Conservation (phyloP, 2,888 invertebrate genomes). For the Melanargia galathea region DNA sequence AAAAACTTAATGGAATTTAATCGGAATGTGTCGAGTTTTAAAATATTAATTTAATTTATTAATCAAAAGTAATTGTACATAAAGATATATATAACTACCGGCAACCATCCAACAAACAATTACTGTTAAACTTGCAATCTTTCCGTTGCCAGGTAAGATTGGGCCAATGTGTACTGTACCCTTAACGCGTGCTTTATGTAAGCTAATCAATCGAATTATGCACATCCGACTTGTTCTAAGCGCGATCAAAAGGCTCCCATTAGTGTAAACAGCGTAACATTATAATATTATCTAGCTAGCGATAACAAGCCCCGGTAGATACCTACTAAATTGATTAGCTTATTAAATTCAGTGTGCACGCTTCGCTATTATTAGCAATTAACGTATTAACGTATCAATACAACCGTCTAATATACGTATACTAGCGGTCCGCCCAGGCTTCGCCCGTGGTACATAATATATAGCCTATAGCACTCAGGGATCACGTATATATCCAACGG, state of each 20-base stretch:
- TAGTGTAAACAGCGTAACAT: background rate
- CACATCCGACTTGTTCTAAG: conserved; percentile 11
- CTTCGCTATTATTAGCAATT: conserved; percentile 1
- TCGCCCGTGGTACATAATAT: no score
- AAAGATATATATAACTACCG: no score
- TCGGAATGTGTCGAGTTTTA: background rate
- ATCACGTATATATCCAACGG: no score
- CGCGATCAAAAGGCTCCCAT: conserved; percentile 18
- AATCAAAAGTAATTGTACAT: no score
- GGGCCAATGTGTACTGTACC: background rate
- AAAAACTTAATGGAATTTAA: background rate
- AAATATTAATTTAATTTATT: background rate
- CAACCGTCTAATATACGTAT: no score
- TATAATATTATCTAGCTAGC: background rate
- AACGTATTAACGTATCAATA: no score
- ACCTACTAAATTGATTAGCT: conserved; percentile 3
- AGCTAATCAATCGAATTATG: conserved; percentile 17
- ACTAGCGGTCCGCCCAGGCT: no score
- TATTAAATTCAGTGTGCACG: background rate
- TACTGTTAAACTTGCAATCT: no score
- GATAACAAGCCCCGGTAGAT: background rate
- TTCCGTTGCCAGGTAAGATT: no score
- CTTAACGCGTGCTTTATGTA: background rate
- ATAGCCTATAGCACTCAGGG: no score
- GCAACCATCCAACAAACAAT: no score